Percentiles rank a stretch among this genome's conserved stretches.
phyloP scores from a whole-genome alignment of 2,888 invertebrate genomes.

The Andrena marginata region DNA sequence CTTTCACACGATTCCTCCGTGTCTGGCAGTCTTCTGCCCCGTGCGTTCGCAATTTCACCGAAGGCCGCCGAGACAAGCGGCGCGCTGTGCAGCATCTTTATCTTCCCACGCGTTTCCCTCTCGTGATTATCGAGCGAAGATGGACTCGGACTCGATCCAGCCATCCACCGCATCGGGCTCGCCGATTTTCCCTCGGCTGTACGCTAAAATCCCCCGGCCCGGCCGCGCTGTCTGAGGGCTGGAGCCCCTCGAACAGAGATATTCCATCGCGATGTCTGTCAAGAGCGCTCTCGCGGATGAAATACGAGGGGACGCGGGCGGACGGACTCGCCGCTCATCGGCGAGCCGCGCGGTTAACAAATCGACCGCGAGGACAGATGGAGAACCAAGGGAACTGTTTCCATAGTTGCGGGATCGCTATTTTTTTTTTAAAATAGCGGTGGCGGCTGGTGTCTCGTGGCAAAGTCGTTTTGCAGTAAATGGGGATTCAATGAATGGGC shows the following conservation, averaged over 20 bases:
- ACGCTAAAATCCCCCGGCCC: slow-evolving; percentile 37
- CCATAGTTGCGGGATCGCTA: too few species aligned
- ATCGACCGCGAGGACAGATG: slow-evolving; percentile 15
- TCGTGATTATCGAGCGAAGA: not conserved
- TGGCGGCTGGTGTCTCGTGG: too few species aligned
- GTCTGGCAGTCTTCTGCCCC: not conserved
- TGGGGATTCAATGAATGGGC: too few species aligned
- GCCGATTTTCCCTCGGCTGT: slow-evolving; percentile 25
- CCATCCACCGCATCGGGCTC: not conserved
- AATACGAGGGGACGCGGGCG: slow-evolving; percentile 10
- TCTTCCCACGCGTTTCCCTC: not conserved
- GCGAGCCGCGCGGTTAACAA: slow-evolving; percentile 4
- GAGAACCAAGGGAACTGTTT: not conserved
- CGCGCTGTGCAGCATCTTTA: not conserved
- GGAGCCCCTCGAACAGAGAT: slow-evolving; percentile 50
- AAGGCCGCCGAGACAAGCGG: not conserved
- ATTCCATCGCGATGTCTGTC: slow-evolving; percentile 36
- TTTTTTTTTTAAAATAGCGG: too few species aligned
- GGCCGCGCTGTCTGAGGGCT: slow-evolving; percentile 27
- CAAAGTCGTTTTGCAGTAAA: too few species aligned
- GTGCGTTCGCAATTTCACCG: slow-evolving; percentile 8
- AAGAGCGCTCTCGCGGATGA: slow-evolving; percentile 30
- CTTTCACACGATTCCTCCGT: slow-evolving; percentile 5
- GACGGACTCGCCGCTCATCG: slow-evolving; percentile 18
- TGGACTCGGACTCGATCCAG: slow-evolving; percentile 14